Base-by-base conservation (phyloP, 2,113 vertebrate species). In the Dendrocopos noguchii region DNA sequence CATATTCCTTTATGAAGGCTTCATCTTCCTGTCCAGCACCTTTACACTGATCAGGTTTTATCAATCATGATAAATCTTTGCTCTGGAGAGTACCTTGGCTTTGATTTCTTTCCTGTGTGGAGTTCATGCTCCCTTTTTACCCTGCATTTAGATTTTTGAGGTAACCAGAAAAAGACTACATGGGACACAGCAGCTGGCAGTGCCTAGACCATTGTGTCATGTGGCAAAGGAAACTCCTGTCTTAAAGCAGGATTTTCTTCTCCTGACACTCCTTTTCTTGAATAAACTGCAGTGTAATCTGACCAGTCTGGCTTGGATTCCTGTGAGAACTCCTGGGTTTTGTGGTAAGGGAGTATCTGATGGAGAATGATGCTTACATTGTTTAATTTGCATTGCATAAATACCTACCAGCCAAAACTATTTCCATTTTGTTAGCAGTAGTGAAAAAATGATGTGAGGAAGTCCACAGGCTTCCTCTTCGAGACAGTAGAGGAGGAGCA, bases 181-280 rank as follows among this genome's bases (percentile, higher is more conserved):
- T 2, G 2, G 34, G n/a, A 25, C 25, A 5, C 56, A 15, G 70
- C 75, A 93, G 42, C 84, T 84, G 78, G 24, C 33, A 57, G 50
- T 68, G 84, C 63, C 59, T 75, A 53, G 50, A 11, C 75, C 75
- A 39, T 46, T 75, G 31, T 86, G 61, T 87, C 72, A 81, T 34
- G 44, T 84, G 74, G 84, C 84, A 88, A 72, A 91, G 66, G 77
- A 78, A 92, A 47, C 59, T 88, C 74, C 53, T 72, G 29, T 64
- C 80, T 71, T 66, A 21, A 64, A 90, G 27, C 65, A 60, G 68
- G 83, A 66, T 88, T 84, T 95, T 95, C 78, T n/a, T 31, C 76
- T 47, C 50, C 59, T 79, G 66, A 33, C 50, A 20, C 17, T 80
- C 9, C 29, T 63, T 82, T 59, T 79, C 57, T 67, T 80, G 87